Conservation (phyloP, 2,797 vertebrate genomes). For the Peromyscus melanophrys region DNA sequence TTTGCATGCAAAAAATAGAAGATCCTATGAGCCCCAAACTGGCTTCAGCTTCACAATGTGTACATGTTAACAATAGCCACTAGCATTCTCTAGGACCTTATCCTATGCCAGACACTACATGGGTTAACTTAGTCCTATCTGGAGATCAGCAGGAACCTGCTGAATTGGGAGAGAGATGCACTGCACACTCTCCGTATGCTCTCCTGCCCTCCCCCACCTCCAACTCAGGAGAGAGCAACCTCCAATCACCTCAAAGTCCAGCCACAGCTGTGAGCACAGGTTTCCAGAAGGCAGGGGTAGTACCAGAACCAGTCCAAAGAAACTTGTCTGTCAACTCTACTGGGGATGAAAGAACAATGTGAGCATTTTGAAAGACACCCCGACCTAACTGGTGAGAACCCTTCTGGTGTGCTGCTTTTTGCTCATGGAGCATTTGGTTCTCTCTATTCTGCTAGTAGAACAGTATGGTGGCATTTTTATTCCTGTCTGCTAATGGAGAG, state of each 20-base stretch:
- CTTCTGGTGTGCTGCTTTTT: neutral
- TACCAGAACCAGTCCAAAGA: neutral
- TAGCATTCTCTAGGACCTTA: neutral
- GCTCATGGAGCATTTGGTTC: neutral
- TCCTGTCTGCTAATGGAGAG: slow-evolving; percentile 27
- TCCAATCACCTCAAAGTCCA: neutral
- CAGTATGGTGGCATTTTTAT: slow-evolving; percentile 19
- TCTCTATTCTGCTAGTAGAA: neutral
- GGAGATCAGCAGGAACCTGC: neutral
- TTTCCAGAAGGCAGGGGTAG: neutral
- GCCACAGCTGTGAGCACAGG: neutral
- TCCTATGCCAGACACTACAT: neutral
- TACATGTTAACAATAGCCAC: neutral
- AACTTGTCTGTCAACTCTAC: slow-evolving; percentile 10
- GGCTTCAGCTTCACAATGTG: neutral
- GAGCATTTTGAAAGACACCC: neutral
- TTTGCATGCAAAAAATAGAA: neutral
- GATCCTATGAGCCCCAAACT: neutral
- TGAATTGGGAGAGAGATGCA: neutral
- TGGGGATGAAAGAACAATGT: slow-evolving; percentile 9
- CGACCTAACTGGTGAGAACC: neutral
- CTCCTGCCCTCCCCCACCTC: neutral
- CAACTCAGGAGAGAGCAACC: slow-evolving; percentile 4
- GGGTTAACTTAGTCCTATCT: neutral
- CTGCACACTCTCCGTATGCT: neutral